Base-by-base conservation (phyloP, 2,888 invertebrate species). In the Zhengitettix transpicula region DNA sequence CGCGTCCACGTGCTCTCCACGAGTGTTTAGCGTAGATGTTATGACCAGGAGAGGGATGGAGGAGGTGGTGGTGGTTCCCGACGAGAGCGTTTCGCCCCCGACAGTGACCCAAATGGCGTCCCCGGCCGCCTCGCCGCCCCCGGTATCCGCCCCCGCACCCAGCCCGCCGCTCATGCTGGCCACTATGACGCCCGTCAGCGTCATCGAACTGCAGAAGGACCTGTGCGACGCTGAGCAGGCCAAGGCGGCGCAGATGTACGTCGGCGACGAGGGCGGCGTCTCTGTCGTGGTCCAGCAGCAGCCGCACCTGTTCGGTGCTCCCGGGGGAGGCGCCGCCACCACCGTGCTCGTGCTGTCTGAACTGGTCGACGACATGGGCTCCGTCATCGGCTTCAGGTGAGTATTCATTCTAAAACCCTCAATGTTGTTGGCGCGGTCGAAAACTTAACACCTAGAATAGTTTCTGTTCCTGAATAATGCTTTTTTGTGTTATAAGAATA, bases 111-210 rank as follows among this genome's bases (percentile, higher is more conserved):
- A 75, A 57, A 79, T 80, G 58, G 77, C 79, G 61, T 74, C 75
- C 52, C 70, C 71, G 56, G 68, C 73, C 57, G 73, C 74, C 28
- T 72, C 78, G 61, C 66, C 69, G 61, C 60, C 57, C 44, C 57
- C 63, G 42, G 62, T 60, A 14, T 76, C 78, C 65, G 78, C 79
- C 66, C 81, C 82, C 54, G 28, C 28, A 28, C 82, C 82, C 57
- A 74, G 82, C 74, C 85, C 81, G 67, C 85, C 85, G 67, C 81
- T 85, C 64, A 85, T 89, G 74, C 78, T 90, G 66, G 87, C 89
- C 65, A 89, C 89, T 69, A 90, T 90, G 89, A 89, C 89, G 63
- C 89, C 89, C 60, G 89, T 89, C 65, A 89, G 87, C 69, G 88
- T 89, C 47, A 79, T 88, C 67, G 88, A 89, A 69, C 79, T 84